Evolutionary conservation across 2,888 invertebrate species (phyloP), one percentile per base, ranked within the genome.

Genomic region (Incurvaria masculella): DNA sequence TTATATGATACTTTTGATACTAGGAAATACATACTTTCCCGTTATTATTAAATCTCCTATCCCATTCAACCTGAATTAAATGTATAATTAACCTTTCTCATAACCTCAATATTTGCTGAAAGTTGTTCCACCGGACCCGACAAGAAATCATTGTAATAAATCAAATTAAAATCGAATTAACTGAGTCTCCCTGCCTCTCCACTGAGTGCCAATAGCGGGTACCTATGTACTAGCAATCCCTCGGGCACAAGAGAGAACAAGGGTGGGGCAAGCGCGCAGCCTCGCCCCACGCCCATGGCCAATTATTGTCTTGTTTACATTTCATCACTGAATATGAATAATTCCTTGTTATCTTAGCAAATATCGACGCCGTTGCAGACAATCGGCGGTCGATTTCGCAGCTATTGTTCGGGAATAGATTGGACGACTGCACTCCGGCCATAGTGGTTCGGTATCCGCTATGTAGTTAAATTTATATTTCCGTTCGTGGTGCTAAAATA

Each of bases 271-370:
- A 33, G 3, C 8, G 33, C 11, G 33, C 11, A 33, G 23, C 4
- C 23, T 23, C 68, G 63, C 68, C 69, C 69, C 60, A 63, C 72
- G 72, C 66, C 75, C 74, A 76, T 73, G 75, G 68, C 75, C 78
- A 78, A 78, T 78, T 76, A 78, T 74, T 73, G 74, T 75, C 72
- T 78, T 33, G 78, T 78, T 76, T 78, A 75, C 75, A 76, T 78
- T 78, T 72, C 76, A 78, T 78, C 76, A 71, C 62, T 60, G 69
- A 66, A 70, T 70, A 75, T 78, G 78, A 76, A 78, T 78, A 75
- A 78, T 78, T 75, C 72, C 75, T 72, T 76, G 74, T 75, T 73
- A 74, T 75, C 73, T 71, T 64, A 56, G 65, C 69, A 73, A 74
- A 75, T 70, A 72, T 60, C 62, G 61, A n/a, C 14, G 33, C 14